Base-by-base conservation (phyloP, 1,140 invertebrate species). In the Drosophila setifemur region DNA sequence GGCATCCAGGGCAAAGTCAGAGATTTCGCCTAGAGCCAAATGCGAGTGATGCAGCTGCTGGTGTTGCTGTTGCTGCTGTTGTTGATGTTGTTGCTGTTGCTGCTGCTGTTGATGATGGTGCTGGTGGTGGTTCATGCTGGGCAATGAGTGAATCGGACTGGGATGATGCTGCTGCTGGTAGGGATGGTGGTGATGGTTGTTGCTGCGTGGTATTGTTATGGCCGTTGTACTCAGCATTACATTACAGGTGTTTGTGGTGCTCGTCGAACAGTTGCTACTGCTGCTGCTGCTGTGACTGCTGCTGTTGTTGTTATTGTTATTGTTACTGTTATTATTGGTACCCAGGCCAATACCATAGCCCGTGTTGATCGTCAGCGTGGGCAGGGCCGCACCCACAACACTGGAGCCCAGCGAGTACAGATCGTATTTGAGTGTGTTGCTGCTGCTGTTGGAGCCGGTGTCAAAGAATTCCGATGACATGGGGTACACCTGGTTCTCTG, bases 391-490 rank as follows among this genome's bases (percentile, higher is more conserved):
- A 63, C 69, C 69, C 47, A 72, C 69, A 72, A 72, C 69, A 18
- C 37, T 73, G 23, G 70, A 49, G 14, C 73, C 81, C 47, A 89
- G 52, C 9, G 88, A 69, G 50, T 81, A 90, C 23, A 90, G 45
- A 53, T 90, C 88, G 63, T 83, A 90, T 42, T 90, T 90, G 29
- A 90, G 43, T 23, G 88, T 58, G 69, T 89, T 90, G 70, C 85
- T 90, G 81, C 83, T 87, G 58, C 88, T 90, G 43, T 90, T 89
- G 12, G 88, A 90, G 55, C 88, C 86, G 26, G 66, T 89, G 78
- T 90, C 88, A 82, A 90, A 90, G 73, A 90, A 85, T 63, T 90
- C 88, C 66, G 88, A 86, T 68, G 88, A 90, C 88, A 90, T 89
- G 72, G 88, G 68, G 73, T 81, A 90, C 61, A 90, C 23, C 72